Conservation (phyloP, 1,140 invertebrate species). For the Solenopsis fugax region DNA sequence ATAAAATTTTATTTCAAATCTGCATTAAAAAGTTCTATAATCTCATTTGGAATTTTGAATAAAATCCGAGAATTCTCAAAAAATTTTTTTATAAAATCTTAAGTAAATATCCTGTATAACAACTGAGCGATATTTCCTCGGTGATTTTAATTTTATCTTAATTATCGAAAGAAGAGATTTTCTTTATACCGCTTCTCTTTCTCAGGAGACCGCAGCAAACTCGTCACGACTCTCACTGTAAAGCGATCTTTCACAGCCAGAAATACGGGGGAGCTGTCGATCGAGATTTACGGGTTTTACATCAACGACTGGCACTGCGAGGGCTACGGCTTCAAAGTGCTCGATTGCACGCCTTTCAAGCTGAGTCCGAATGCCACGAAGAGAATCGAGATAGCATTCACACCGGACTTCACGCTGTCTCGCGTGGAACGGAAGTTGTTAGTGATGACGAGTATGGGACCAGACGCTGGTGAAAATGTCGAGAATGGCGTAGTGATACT, state of each 20-base stretch:
- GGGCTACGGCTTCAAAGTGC: constrained; percentile 95
- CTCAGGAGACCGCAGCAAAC: constrained; percentile 86
- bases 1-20: too few species aligned
- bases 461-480: constrained; percentile 63
- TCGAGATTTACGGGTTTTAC: constrained; percentile 92
- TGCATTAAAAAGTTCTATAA: too few species aligned
- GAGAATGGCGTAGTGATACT: constrained; percentile 78
- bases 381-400: constrained; percentile 96
- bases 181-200: constrained; percentile 47
- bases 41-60: too few species aligned
- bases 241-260: constrained; percentile 94
- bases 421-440: constrained; percentile 90
- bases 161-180: neutral
- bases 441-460: constrained; percentile 88
- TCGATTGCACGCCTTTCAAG: constrained; percentile 94
- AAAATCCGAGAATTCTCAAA: too few species aligned
- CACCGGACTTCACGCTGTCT: constrained; percentile 96
- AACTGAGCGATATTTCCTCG: too few species aligned
- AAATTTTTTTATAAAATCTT: too few species aligned
- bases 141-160: neutral
- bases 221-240: constrained; percentile 90
- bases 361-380: constrained; percentile 94
- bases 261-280: constrained; percentile 94
- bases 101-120: too few species aligned
- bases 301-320: constrained; percentile 93